Base-by-base conservation (phyloP, 2,888 invertebrate species). In the Epinotia demarniana region DNA sequence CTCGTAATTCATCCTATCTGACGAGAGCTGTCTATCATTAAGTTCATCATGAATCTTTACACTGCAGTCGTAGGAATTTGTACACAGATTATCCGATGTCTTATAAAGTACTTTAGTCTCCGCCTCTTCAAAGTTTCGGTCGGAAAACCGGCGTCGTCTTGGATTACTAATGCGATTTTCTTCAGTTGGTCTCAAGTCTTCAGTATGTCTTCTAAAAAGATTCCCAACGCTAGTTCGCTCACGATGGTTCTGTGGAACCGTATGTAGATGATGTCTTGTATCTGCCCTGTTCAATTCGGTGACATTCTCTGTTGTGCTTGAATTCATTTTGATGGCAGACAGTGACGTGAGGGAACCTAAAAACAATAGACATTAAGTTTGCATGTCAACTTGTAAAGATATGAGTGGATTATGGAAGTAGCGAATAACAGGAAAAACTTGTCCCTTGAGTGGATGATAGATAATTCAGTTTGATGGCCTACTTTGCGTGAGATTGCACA, bases 231-330 rank as follows among this genome's bases (percentile, higher is more conserved):
- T 80, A 16, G 80, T 78, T 61, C 88, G 81, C 62, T 88, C 85
- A 18, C 82, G 86, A 78, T 87, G 89, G 62, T 90, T 89, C 76
- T 84, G 86, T 78, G 84, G 89, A 46, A 90, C 90, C 83, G 85
- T 85, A 74, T 85, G 85, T 57, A 90, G 80, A 78, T 90, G 87
- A 71, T 89, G 81, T 79, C 92, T 91, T 58, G 90, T 80, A 19
- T 87, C 87, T 70, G 83, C 79, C 80, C 90, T 90, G 74, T 90
- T 91, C 66, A 92, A 81, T 77, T 92, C 88, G 19, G 89, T 87
- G 19, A 92, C 89, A 77, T 91, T 90, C 55, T 89, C 82, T 78
- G 87, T 86, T 79, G 90, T 87, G 81, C 88, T 90, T 63, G 93
- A 91, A 82, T 88, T 88, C 79, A 89, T 90, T 83, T 89, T 87